Base-by-base conservation (phyloP, 2,888 invertebrate species). In the Synergus itoensis region DNA sequence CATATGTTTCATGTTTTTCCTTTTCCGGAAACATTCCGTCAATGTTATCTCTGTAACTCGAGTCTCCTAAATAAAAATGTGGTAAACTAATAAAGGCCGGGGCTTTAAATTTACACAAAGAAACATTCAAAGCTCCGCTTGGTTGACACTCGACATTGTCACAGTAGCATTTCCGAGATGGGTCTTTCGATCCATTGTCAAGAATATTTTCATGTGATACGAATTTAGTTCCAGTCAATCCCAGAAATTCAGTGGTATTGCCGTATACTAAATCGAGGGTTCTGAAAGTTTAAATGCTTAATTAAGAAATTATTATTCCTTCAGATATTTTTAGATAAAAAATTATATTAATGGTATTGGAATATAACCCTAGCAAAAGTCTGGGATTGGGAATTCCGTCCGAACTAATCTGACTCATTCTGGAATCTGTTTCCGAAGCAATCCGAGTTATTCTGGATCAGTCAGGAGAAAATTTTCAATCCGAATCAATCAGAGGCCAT, bases 71-170 rank as follows among this genome's bases (percentile, higher is more conserved):
- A 85, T 96, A 95, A 92, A 97, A 97, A 91, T 98, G 97, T 0
- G 98, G 98, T 86, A 95, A 95, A 0, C 97, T 96, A 40, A 97
- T 94, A 91, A 96, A 96, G 16, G 96, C 96, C 0, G 98, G 98
- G n/a, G 97, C 96, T 76, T 96, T 96, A 91, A 93, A 95, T 82
- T 96, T 95, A 88, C 97, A 97, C 43, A 92, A 91, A 0, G 96
- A 96, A 85, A 97, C 95, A 89, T 96, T 95, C 11, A 96, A 93
- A 0, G 95, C 94, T 8, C 97, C 97, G 84, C 92, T 92, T 1
- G 92, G 92, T 79, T 91, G 87, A 78, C 90, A 88, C 43, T 94
- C 92, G 0, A 93, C 87, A 40, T 90, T 90, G 21, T 93, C 92
- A 87, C 96, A 96, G 92, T 95, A 97, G 88, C 97, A 98, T 28